Conservation (phyloP, 2,888 invertebrate genomes). For the Charanyca ferruginea region DNA sequence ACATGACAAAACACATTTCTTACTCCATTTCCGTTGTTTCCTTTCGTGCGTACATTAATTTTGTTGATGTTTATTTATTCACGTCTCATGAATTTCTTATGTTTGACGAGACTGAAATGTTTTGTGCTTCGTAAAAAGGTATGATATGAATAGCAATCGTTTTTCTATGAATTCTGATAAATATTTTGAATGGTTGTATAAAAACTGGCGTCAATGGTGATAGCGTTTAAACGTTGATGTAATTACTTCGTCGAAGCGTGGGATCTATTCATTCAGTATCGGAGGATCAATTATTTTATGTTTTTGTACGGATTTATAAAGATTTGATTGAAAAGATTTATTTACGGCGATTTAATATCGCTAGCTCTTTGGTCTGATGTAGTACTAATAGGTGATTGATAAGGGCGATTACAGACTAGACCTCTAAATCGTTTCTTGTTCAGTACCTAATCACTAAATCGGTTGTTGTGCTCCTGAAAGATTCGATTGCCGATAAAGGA, state of each 20-base stretch:
- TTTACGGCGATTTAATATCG: background rate
- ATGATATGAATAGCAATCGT: conserved; percentile 31
- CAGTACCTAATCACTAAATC: background rate
- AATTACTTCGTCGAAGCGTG: conserved; percentile 36
- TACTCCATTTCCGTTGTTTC: conserved; percentile 37
- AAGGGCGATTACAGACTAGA: background rate
- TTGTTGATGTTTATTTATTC: conserved; percentile 51
- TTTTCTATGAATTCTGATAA: conserved; percentile 37
- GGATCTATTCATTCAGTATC: conserved; percentile 38
- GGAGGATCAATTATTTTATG: conserved; percentile 31
- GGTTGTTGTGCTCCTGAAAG: background rate
- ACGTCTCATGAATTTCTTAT: conserved; percentile 51
- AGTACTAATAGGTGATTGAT: background rate
- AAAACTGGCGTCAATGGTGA: conserved; percentile 14
- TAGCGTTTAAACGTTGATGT: conserved; percentile 14
- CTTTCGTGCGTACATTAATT: conserved; percentile 45
- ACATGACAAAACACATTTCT: conserved; percentile 34
- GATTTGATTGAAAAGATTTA: conserved; percentile 33
- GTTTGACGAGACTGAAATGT: conserved; percentile 47
- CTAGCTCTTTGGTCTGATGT: background rate
- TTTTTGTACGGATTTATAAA: conserved; percentile 28
- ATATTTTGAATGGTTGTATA: conserved; percentile 33
- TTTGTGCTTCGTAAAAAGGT: conserved; percentile 32
- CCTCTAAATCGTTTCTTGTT: background rate
- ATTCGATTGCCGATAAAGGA: background rate